Evolutionary conservation across 92 coral and sea anemone genomes (phyloP), one percentile per base, ranked within the genome.

Genomic region (Epizoanthus fatuus): DNA sequence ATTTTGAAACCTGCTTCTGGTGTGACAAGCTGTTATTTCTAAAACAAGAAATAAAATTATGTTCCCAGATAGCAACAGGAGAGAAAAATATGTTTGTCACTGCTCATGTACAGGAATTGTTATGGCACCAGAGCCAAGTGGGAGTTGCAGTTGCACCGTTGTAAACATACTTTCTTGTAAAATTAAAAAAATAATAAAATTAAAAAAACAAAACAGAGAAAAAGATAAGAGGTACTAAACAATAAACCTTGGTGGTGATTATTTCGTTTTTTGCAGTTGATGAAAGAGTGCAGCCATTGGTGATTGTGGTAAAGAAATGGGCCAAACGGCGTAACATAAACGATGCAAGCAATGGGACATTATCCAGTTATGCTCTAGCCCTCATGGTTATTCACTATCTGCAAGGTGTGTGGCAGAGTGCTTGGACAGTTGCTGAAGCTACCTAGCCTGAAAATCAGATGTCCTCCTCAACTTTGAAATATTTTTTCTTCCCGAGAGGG

Each of bases 291-390:
- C 81, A 85, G 64, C 98, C 99, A 5, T 81, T 97, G 39, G 93
- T 97, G 42, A 91, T 97, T 94, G 82, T 95, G 29, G 84, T 97
- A 2, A 97, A 97, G 86, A 91, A 86, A 69, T 97, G 99, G 99
- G 99, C 99, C 75, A 97, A 93, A 19, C 80, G 66, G 22, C 99
- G 96, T 67, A 95, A 87, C 44, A 97, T 97, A 29, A 97, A 97
- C 74, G 99, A 97, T 86, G 95, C 99, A 17, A 97, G 95, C 67
- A 87, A 80, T 51, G 99, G 99, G 20, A 97, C 99, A 35, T 89
- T 97, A 60, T 97, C 99, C 60, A 97, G 99, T 42, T 97, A 97
- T 81, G 96, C 99, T 14, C 71, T 97, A 29, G 89, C 90, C 0
- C 81, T 97, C 80, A 93, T 97, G 98, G 96, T 92, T 15, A 71